Evolutionary conservation across 2,888 invertebrate species (phyloP), one percentile per base, ranked within the genome.

Genomic region (Orchestes rusci): DNA sequence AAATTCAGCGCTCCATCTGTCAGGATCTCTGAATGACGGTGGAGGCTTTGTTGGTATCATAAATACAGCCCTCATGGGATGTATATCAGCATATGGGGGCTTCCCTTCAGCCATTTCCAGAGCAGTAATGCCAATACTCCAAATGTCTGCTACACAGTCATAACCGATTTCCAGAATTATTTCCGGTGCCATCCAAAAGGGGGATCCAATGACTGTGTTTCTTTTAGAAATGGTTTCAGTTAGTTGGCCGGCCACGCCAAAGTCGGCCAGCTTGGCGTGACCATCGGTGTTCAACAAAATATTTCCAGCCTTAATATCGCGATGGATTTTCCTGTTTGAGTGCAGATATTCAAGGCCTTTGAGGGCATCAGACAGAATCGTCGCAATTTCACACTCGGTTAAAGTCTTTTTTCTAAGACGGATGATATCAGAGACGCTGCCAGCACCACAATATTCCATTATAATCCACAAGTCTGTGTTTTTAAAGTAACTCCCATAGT

Each of bases 1-100:
- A 70, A 99, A 96, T 67, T 94, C 92, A 1, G 91, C 79, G 45
- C 88, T 87, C 96, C 97, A 99, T 57, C 90, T 84, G 66, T 96
- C 94, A 0, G 94, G 94, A 65, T 97, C 91, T 48, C 95, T 76
- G 67, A 99, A 96, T 2, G 95, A 94, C 3, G 99, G 99, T 28
- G 99, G 96, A 20, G 97, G 97, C 67, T 97, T 97, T 16, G 96
- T 95, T 7, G 99, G 99, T 59, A 99, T 99, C 97, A 99, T 97
- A 70, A 99, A 99, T 56, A 99, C 97, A 31, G 97, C 99, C 43
- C 91, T 69, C 90, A 91, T 91, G 12, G 90, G 90, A 70, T 91
- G 90, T 54, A 90, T 89, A 65, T 99, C 96, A 0, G 96, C 96
- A 65, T 99, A 97, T 0, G 99, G 99, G 1, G 94, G 94, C 65